phyloP scores from a whole-genome alignment of 2,888 invertebrate genomes.

The Drosophila greeni region DNA sequence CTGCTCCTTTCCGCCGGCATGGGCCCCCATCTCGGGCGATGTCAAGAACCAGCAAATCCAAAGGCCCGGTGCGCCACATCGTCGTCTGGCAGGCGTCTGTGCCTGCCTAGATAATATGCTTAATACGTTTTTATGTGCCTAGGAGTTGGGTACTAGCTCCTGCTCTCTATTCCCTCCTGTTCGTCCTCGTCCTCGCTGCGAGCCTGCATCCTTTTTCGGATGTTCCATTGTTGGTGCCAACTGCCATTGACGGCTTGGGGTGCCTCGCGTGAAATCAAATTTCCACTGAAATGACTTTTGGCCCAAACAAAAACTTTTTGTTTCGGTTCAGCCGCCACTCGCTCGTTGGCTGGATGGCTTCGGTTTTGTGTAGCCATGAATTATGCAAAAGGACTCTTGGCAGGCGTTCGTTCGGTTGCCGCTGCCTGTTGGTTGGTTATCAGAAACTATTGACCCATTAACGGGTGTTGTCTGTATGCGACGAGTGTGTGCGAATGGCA shows the following conservation, averaged over 20 bases:
- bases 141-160: conserved; percentile 4
- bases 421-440: conserved; percentile 47
- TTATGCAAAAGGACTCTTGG: conserved; percentile 66
- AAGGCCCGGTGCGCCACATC: conserved; percentile 55
- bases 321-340: conserved; percentile 15
- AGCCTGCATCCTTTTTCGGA: conserved; percentile 20
- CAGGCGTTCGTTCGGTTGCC: conserved; percentile 34
- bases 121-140: conserved; percentile 72
- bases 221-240: conserved; percentile 67
- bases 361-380: conserved; percentile 50
- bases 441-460: conserved; percentile 71
- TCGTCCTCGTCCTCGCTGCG: not conserved
- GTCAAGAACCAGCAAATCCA: conserved; percentile 65
- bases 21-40: conserved; percentile 54
- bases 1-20: conserved; percentile 20
- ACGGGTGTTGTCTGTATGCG: conserved; percentile 48
- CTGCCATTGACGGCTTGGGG: conserved; percentile 59
- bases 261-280: conserved; percentile 69
- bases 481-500: conserved; percentile 37
- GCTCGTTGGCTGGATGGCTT: conserved; percentile 21
- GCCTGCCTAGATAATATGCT: conserved; percentile 70
- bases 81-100: conserved; percentile 60
- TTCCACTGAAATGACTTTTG: conserved; percentile 71
- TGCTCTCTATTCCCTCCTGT: not conserved
- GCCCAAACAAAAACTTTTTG: conserved; percentile 49